These are phyloP conservation scores for Chionomys nivalis DNA, from an alignment of 2,113 vertebrate species.

Conservation along the genomic window DNA sequence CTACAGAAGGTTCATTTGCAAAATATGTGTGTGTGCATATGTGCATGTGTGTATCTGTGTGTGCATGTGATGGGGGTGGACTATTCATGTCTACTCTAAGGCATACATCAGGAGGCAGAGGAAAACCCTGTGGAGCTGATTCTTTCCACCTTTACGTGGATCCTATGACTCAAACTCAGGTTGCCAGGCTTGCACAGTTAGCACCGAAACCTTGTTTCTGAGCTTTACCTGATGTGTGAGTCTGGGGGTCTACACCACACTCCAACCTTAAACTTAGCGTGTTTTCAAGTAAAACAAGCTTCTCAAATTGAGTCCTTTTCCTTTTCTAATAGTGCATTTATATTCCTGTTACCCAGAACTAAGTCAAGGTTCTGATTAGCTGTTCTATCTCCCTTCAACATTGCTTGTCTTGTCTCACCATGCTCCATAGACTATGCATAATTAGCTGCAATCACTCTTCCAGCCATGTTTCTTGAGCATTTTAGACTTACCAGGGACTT, in stretches of 20 bases:
- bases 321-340: neutral
- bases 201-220: neutral
- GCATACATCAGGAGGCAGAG: neutral
- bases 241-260: neutral
- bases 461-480: neutral
- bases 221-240: accelerated
- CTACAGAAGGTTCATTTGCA: neutral
- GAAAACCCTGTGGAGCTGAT: neutral
- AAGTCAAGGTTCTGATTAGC: neutral
- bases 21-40: neutral
- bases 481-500: neutral
- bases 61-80: neutral
- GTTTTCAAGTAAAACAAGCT: neutral
- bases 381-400: neutral
- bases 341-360: neutral
- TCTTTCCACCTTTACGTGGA: neutral
- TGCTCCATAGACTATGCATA: neutral
- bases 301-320: neutral
- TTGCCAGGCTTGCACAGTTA: neutral
- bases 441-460: neutral
- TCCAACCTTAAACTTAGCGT: neutral
- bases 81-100: neutral
- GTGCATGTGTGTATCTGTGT: too few species aligned
- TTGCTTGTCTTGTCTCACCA: neutral
- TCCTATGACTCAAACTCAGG: neutral